These are phyloP conservation scores for Myripristis jacobus DNA, from an alignment of 2,797 vertebrate species.

Conservation along the genomic window DNA sequence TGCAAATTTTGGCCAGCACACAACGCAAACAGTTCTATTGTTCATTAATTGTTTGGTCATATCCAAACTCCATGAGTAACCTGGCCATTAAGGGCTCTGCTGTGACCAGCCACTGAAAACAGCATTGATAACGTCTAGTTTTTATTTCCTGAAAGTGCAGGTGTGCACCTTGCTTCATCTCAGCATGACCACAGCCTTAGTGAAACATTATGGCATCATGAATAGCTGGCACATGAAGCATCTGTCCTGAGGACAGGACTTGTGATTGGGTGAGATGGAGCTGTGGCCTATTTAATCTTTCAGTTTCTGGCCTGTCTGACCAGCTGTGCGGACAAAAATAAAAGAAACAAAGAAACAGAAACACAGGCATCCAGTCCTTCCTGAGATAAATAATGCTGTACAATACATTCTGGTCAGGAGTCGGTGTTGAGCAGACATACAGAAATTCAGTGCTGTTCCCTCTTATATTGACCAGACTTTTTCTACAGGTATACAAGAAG, in stretches of 20 bases:
- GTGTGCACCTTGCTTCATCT: not conserved
- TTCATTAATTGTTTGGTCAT: too few species aligned
- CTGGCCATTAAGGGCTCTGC: too few species aligned
- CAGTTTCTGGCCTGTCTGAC: not conserved
- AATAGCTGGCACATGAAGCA: not conserved
- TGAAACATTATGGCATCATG: not conserved
- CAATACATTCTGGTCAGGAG: constrained; percentile 4
- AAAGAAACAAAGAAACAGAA: not conserved
- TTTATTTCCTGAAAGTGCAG: not conserved
- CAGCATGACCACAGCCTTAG: not conserved
- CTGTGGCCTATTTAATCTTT: too few species aligned
- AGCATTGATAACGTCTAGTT: not conserved
- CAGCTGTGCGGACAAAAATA: constrained; percentile 1
- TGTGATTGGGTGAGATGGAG: not conserved
- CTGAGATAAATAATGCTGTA: constrained; percentile 16
- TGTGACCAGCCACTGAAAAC: not conserved
- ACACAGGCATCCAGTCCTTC: not conserved
- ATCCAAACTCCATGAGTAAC: too few species aligned
- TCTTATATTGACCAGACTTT: constrained; percentile 10
- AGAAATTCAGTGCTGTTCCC: not conserved
- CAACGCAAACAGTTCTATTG: too few species aligned
- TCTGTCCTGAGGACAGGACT: constrained; percentile 1
- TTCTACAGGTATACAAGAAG: constrained; percentile 16
- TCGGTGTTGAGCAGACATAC: not conserved
- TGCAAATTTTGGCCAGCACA: too few species aligned